phyloP scores from a whole-genome alignment of 2,113 vertebrate genomes.

The Microtus ochrogaster region DNA sequence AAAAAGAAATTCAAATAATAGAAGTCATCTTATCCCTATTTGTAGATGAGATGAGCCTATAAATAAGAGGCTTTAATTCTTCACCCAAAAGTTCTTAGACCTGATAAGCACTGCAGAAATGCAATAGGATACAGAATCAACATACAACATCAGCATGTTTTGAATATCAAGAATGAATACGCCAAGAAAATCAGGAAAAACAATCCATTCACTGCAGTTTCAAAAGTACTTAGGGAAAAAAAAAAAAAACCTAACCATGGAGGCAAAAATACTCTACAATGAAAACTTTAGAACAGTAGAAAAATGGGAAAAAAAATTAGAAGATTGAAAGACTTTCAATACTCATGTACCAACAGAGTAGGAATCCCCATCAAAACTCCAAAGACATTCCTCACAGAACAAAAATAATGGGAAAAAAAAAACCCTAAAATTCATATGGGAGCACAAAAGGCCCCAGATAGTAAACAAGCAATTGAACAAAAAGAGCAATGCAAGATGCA shows the following conservation, averaged over 20 bases:
- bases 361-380: neutral
- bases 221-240: neutral
- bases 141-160: neutral
- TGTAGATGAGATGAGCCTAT: neutral
- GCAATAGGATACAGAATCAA: neutral
- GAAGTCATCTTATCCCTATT: neutral
- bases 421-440: neutral
- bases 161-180: neutral
- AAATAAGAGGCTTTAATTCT: neutral
- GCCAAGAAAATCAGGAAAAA: neutral
- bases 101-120: neutral
- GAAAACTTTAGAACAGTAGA: neutral
- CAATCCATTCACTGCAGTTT: neutral
- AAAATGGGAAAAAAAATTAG: neutral
- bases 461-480: neutral
- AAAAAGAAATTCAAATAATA: neutral
- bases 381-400: neutral
- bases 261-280: neutral
- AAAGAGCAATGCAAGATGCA: neutral
- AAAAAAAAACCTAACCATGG: neutral
- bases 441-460: neutral
- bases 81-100: neutral
- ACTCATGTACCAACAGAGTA: neutral
- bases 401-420: neutral
- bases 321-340: neutral